Evolutionary conservation across 2,888 invertebrate species (phyloP).

Genomic region (Ellobium chinense): DNA sequence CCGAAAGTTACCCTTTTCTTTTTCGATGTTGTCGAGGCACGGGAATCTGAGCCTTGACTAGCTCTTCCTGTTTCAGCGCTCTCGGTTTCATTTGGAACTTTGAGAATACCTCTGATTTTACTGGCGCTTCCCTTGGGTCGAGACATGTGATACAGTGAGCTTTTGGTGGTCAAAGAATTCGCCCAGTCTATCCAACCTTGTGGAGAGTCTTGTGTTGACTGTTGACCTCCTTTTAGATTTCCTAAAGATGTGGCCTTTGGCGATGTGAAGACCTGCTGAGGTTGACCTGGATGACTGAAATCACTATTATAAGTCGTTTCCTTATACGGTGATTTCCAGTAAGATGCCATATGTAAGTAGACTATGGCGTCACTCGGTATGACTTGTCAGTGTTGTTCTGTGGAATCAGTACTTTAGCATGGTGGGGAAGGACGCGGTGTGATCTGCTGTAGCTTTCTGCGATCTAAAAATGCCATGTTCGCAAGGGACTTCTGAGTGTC

Average conservation of each 20-base stretch:
- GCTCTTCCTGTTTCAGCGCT: neutral
- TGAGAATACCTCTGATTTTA: conserved; percentile 25
- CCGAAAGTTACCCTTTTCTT: conserved; percentile 26
- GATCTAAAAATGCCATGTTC: too few relatives aligned
- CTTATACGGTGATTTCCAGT: conserved; percentile 27
- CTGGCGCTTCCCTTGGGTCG: neutral
- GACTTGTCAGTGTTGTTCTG: too few relatives aligned
- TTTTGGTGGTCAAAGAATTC: neutral
- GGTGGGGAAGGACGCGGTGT: too few relatives aligned
- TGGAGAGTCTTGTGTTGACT: neutral
- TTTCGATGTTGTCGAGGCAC: neutral
- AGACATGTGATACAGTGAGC: neutral
- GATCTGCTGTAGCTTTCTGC: too few relatives aligned
- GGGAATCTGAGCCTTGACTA: neutral
- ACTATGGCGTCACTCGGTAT: too few relatives aligned
- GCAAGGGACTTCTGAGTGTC: too few relatives aligned
- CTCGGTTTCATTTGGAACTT: neutral
- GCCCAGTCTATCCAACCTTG: conserved; percentile 11
- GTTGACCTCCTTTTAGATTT: neutral
- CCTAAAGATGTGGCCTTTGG: neutral
- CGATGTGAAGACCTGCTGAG: neutral
- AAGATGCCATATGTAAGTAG: conserved; percentile 15
- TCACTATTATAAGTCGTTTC: neutral
- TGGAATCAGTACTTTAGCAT: too few relatives aligned
- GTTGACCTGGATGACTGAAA: neutral